Conservation (phyloP, 2,113 vertebrate genomes). For the Natator depressus region DNA sequence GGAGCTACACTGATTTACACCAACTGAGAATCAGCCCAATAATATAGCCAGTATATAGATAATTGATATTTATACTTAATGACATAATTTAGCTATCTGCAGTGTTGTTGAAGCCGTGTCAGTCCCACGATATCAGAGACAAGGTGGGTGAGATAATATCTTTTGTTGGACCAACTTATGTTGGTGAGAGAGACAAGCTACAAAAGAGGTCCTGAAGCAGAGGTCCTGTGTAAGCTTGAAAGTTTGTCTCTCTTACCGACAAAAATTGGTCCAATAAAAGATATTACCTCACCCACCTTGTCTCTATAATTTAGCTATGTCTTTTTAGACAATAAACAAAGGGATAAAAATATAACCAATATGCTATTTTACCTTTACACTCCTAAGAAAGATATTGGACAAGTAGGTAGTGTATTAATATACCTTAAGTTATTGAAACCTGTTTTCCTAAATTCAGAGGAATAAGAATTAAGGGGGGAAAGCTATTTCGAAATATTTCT, state of each 20-base stretch:
- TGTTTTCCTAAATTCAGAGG: slow-evolving; percentile 47
- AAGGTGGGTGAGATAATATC: background rate
- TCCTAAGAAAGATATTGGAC: background rate
- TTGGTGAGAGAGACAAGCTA: background rate
- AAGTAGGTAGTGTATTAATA: background rate
- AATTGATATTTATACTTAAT: background rate
- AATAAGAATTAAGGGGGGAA: slow-evolving; percentile 24
- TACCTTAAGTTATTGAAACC: slow-evolving; percentile 56
- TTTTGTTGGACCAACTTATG: background rate
- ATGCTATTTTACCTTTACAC: background rate
- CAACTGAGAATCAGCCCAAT: background rate
- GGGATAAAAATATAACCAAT: background rate
- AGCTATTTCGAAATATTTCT: slow-evolving; percentile 46
- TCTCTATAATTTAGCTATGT: background rate
- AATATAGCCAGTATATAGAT: background rate
- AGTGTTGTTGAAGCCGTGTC: background rate
- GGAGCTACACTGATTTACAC: background rate
- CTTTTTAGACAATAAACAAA: fast-evolving
- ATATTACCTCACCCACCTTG: background rate
- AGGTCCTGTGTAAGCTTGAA: too few relatives aligned
- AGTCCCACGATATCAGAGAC: background rate
- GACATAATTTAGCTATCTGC: background rate
- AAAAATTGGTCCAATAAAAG: background rate
- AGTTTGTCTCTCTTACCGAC: too few relatives aligned
- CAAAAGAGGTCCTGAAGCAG: too few relatives aligned